phyloP scores from a whole-genome alignment of 1,140 invertebrate species.

The Anoplolepis gracilipes region DNA sequence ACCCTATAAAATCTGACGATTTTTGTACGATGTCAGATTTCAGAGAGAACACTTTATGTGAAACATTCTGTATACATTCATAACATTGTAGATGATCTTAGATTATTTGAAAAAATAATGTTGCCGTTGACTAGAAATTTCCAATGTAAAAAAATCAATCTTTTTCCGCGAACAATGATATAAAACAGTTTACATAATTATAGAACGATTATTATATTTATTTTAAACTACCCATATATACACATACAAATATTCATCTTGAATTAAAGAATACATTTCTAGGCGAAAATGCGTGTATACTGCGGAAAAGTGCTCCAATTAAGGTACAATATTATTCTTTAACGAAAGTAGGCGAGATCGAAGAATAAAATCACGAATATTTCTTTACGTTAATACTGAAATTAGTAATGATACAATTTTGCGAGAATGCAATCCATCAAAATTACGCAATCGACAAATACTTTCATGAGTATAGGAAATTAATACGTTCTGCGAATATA shows the following conservation, averaged over 20 bases:
- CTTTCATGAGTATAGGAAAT: slow-evolving; percentile 32
- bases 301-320: slow-evolving; percentile 6
- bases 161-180: not conserved
- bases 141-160: not conserved
- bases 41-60: too few relatives aligned
- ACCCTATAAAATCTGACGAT: too few relatives aligned
- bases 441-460: slow-evolving; percentile 17
- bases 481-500: slow-evolving; percentile 15
- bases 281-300: not conserved
- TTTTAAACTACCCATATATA: not conserved
- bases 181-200: not conserved
- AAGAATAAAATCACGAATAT: slow-evolving; percentile 36
- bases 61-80: too few relatives aligned
- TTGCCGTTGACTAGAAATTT: not conserved
- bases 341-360: not conserved
- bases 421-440: slow-evolving; percentile 15
- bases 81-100: not conserved
- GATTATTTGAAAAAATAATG: not conserved
- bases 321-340: slow-evolving; percentile 15
- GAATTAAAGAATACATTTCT: not conserved
- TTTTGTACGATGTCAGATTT: too few relatives aligned
- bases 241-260: not conserved
- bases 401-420: slow-evolving; percentile 14
- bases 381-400: slow-evolving; percentile 13
- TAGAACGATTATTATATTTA: not conserved